Percentiles rank a stretch among this genome's conserved stretches.
Evolutionary conservation across 2,888 invertebrate species (phyloP).

Genomic region (Tetranychus piercei): DNA sequence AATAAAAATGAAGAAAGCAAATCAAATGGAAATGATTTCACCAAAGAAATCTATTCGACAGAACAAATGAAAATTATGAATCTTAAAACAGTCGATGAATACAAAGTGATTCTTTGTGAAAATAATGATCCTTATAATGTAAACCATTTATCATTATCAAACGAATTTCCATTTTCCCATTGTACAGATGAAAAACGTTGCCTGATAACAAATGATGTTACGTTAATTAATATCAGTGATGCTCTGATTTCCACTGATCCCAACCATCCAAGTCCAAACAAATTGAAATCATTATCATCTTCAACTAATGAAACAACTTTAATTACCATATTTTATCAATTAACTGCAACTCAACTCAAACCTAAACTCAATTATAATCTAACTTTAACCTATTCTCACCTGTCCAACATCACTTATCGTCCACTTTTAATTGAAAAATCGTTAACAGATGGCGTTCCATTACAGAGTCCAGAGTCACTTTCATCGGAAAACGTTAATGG

Average conservation of each 20-base stretch:
- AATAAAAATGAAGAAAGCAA: not conserved
- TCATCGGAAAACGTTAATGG: not conserved
- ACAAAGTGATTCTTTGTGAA: not conserved
- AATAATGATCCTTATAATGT: not conserved
- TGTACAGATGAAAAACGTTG: not conserved
- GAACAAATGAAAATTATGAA: not conserved
- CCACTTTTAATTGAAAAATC: not conserved
- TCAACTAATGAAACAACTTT: not conserved
- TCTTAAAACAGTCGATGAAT: not conserved
- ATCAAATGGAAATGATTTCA: not conserved
- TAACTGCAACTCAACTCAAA: not conserved
- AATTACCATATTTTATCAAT: not conserved
- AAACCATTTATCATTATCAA: not conserved
- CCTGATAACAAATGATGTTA: not conserved
- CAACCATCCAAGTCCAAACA: not conserved
- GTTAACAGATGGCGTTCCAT: not conserved
- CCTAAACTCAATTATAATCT: not conserved
- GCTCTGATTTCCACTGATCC: not conserved
- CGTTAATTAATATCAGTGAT: not conserved
- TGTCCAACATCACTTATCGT: not conserved
- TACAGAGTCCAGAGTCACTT: not conserved
- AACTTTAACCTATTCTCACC: not conserved
- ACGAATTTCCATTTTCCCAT: not conserved
- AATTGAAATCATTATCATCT: not conserved
- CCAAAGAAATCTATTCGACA: not conserved